These are phyloP conservation scores for Sciurus carolinensis DNA, from an alignment of 2,797 vertebrate species.

Conservation along the genomic window DNA sequence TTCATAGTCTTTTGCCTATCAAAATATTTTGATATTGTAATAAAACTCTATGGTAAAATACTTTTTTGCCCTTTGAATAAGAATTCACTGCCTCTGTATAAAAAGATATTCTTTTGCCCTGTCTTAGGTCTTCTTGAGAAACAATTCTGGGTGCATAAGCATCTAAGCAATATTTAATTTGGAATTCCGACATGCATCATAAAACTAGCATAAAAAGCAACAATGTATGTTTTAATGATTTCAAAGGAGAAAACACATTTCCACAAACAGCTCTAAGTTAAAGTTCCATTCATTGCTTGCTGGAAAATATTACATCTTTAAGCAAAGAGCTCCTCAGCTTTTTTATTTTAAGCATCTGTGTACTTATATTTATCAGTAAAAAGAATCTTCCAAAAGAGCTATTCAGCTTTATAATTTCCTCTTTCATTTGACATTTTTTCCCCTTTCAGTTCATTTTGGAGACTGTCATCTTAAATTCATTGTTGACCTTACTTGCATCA, in stretches of 20 bases:
- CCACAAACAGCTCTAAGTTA: slow-evolving; percentile 60
- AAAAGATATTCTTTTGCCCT: background rate
- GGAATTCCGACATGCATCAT: slow-evolving; percentile 63
- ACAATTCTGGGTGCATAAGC: slow-evolving; percentile 36
- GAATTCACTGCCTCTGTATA: background rate
- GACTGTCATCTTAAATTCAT: slow-evolving; percentile 20
- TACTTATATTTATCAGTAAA: slow-evolving; percentile 65
- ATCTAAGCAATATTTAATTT: slow-evolving; percentile 78
- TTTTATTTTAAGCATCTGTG: slow-evolving; percentile 72
- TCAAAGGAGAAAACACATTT: slow-evolving; percentile 56
- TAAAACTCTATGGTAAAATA: slow-evolving; percentile 50
- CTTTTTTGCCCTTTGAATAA: slow-evolving; percentile 44
- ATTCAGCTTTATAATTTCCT: slow-evolving; percentile 33
- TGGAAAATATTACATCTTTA: slow-evolving; percentile 75
- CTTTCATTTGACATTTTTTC: background rate
- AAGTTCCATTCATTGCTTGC: slow-evolving; percentile 64
- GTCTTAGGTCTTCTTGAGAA: slow-evolving; percentile 49
- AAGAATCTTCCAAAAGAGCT: slow-evolving; percentile 64
- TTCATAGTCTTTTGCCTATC: slow-evolving; percentile 22
- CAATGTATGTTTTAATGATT: slow-evolving; percentile 68
- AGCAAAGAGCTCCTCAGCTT: slow-evolving; percentile 64
- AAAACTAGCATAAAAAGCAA: slow-evolving; percentile 75
- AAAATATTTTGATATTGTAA: slow-evolving; percentile 63
- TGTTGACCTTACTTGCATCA: background rate
- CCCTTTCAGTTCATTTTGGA: slow-evolving; percentile 32